phyloP scores from a whole-genome alignment of 1,140 invertebrate species.

The Belonocnema kinseyi region DNA sequence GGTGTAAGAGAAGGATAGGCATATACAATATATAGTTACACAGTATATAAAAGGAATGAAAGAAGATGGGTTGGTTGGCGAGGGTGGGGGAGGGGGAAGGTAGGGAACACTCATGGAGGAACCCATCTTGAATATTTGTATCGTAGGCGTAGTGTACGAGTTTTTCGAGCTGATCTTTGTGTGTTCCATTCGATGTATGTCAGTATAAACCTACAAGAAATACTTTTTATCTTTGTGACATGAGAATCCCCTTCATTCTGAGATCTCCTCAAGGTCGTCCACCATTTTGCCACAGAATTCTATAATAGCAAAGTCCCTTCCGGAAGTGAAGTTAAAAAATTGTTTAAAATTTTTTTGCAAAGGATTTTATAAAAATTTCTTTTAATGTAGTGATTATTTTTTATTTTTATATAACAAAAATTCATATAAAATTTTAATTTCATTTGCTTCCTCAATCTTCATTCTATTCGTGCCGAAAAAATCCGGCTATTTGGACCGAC shows the following conservation, averaged over 20 bases:
- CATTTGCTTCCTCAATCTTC: too few relatives aligned
- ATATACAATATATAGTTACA: background rate
- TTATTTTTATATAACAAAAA: too few relatives aligned
- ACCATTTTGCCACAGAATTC: background rate
- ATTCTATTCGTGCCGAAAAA: too few relatives aligned
- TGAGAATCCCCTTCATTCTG: constrained; percentile 13
- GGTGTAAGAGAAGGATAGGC: background rate
- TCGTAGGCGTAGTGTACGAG: background rate
- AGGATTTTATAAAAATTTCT: too few relatives aligned
- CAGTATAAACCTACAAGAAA: constrained; percentile 2
- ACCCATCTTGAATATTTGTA: constrained; percentile 26
- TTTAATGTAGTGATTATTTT: too few relatives aligned
- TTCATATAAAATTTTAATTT: too few relatives aligned
- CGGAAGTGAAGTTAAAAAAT: too few relatives aligned
- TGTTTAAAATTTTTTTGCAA: too few relatives aligned
- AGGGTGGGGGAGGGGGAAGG: background rate
- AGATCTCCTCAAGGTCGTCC: constrained; percentile 10
- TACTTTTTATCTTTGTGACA: constrained; percentile 9
- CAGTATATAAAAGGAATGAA: constrained; percentile 3
- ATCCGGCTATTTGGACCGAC: too few relatives aligned
- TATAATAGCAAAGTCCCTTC: background rate
- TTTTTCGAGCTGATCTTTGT: constrained; percentile 3
- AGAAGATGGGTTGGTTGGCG: too few relatives aligned
- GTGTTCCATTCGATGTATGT: background rate
- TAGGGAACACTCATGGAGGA: constrained; percentile 15